A percentile compares a stretch with the other conserved stretches of the same genome.
Conservation (phyloP, 1,140 invertebrate genomes). For the Plodia interpunctella region DNA sequence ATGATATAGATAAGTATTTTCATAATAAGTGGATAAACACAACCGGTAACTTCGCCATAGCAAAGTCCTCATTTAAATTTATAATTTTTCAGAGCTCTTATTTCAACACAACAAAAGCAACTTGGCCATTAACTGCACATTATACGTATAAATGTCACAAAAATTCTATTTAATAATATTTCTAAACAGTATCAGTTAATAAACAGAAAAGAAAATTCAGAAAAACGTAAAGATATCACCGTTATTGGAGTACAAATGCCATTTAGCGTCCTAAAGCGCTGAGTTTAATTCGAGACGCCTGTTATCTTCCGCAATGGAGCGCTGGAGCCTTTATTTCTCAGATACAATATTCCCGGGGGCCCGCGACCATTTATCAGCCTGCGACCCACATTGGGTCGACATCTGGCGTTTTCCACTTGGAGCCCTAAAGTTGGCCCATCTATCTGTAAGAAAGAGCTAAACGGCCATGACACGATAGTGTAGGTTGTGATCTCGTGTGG, state of each 20-base stretch:
- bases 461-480: no score
- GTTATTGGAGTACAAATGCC: slow-evolving; percentile 11
- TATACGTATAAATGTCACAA: no score
- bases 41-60: no score
- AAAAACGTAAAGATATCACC: background rate
- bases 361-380: slow-evolving; percentile 57
- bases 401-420: slow-evolving; percentile 34
- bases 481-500: no score
- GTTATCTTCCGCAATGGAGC: slow-evolving; percentile 24
- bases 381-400: slow-evolving; percentile 61
- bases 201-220: background rate
- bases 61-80: no score
- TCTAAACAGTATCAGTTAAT: background rate
- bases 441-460: no score
- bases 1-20: no score
- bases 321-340: slow-evolving; percentile 38
- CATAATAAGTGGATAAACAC: no score
- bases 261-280: slow-evolving; percentile 20
- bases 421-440: no score
- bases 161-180: background rate
- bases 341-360: slow-evolving; percentile 48
- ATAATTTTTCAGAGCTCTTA: no score
- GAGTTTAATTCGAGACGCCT: slow-evolving; percentile 25
- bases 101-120: no score
- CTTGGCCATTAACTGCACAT: no score